phyloP scores from a whole-genome alignment of 2,888 invertebrate species.

The Rhingia rostrata region DNA sequence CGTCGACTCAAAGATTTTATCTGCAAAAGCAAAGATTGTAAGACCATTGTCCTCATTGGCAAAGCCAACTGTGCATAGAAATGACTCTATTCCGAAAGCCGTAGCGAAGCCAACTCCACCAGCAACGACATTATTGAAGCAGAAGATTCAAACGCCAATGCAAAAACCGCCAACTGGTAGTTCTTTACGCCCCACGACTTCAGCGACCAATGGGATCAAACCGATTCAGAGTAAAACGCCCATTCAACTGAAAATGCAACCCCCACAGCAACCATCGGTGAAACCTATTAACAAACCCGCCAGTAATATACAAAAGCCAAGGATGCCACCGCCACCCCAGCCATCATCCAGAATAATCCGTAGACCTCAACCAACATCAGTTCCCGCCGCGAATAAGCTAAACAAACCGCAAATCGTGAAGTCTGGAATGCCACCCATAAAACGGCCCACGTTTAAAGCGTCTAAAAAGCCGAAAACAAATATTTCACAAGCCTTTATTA shows the following conservation, averaged over 20 bases:
- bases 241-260: not conserved
- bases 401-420: not conserved
- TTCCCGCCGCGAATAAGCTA: not conserved
- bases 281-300: not conserved
- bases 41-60: not conserved
- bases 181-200: not conserved
- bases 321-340: constrained; percentile 16
- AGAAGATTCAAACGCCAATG: not conserved
- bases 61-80: too few relatives aligned
- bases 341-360: not conserved
- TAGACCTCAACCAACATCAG: not conserved
- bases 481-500: constrained; percentile 8
- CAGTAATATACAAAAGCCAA: not conserved
- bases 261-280: not conserved
- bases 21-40: constrained; percentile 49
- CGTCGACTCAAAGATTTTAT: constrained; percentile 46
- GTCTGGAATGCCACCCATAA: constrained; percentile 29
- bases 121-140: too few relatives aligned
- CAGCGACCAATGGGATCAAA: not conserved
- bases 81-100: too few relatives aligned
- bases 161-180: not conserved
- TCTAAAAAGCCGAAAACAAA: constrained; percentile 42
- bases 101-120: too few relatives aligned
- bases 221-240: not conserved
- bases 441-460: constrained; percentile 70